Evolutionary conservation across 37 sponge, comb jelly and placozoan species (phyloP).

Genomic region (Aphrocallistes beatrix): DNA sequence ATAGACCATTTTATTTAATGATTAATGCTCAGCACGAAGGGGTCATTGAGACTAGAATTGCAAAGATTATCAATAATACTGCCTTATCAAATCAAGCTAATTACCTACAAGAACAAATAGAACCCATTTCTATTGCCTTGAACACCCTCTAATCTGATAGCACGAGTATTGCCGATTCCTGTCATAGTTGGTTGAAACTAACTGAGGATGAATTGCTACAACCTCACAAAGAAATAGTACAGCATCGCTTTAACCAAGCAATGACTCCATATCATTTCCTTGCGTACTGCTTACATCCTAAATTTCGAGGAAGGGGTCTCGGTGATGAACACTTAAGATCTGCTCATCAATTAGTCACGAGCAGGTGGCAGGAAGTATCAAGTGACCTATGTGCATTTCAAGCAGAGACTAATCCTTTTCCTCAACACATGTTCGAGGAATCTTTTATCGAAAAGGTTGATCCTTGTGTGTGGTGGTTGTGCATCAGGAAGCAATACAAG

Average conservation of each 20-base stretch:
- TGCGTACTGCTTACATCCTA: not conserved
- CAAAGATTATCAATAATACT: not conserved
- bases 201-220: not conserved
- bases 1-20: conserved; percentile 2
- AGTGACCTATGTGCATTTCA: not conserved
- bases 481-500: not conserved
- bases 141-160: not conserved
- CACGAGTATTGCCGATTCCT: not conserved
- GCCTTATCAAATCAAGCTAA: not conserved
- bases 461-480: not conserved
- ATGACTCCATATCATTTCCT: not conserved
- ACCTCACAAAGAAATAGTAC: not conserved
- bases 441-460: not conserved
- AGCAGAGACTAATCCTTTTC: not conserved
- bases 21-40: conserved; percentile 6
- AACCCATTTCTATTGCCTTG: not conserved
- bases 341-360: not conserved
- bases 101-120: not conserved
- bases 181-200: not conserved
- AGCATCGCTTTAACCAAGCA: not conserved
- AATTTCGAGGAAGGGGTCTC: not conserved
- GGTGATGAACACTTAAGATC: not conserved
- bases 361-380: not conserved
- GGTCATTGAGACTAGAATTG: not conserved
- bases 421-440: not conserved